Percentiles rank a stretch among this genome's conserved stretches.
These are phyloP conservation scores for Benitochromis conjunctus DNA, from an alignment of 2,113 vertebrate genomes.

Conservation along the genomic window DNA sequence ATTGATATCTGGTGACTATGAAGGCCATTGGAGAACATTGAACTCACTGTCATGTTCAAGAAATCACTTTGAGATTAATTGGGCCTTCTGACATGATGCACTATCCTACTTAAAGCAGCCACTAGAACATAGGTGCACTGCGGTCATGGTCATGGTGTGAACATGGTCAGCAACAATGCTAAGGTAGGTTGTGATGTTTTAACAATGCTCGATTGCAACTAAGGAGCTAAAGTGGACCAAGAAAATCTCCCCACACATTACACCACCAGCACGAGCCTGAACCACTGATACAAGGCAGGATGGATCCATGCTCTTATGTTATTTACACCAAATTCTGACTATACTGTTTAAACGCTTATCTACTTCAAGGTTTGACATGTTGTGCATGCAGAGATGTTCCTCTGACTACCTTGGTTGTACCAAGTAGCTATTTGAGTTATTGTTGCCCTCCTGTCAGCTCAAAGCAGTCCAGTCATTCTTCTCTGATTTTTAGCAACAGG, in stretches of 20 bases:
- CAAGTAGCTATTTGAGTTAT: neutral
- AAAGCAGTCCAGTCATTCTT: neutral
- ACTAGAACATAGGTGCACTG: neutral
- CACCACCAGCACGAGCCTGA: neutral
- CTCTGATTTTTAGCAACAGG: neutral
- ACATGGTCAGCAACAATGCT: neutral
- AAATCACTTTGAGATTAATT: neutral
- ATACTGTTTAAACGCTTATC: neutral
- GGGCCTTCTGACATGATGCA: fast-evolving
- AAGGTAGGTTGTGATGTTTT: neutral
- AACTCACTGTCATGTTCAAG: neutral
- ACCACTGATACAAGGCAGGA: neutral
- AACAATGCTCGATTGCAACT: neutral
- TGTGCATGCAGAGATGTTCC: neutral
- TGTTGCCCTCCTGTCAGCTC: neutral
- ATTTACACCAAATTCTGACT: neutral
- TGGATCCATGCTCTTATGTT: neutral
- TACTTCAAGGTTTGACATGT: neutral
- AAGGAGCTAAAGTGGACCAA: neutral
- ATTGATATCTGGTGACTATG: neutral
- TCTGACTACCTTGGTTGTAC: neutral
- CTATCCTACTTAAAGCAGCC: neutral
- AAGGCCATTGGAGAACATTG: neutral
- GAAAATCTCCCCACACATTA: neutral
- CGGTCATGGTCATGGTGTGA: too few species aligned